Evolutionary conservation across 2,113 vertebrate species (phyloP).

Genomic region (Oreochromis aureus): DNA sequence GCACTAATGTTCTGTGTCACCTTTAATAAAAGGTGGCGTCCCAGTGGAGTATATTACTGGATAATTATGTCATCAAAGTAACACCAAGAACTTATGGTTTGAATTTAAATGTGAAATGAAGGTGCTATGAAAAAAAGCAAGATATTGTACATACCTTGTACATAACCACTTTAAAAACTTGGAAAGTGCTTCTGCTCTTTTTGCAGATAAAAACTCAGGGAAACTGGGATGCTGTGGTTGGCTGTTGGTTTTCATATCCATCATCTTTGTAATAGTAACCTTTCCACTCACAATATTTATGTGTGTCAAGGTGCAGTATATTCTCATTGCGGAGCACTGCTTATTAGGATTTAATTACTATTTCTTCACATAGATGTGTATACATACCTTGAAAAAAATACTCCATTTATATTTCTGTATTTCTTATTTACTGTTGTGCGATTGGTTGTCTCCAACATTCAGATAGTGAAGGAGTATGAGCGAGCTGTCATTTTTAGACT

Average conservation of each 20-base stretch:
- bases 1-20: not conserved
- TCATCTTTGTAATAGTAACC: constrained; percentile 71
- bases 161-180: not conserved
- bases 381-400: not conserved
- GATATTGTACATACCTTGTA: not conserved
- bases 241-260: constrained; percentile 75
- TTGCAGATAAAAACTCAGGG: constrained; percentile 61
- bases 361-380: not conserved
- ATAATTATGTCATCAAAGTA: not conserved
- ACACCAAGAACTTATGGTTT: not conserved
- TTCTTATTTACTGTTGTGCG: not conserved
- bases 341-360: not conserved
- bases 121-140: not conserved
- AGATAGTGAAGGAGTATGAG: constrained; percentile 88
- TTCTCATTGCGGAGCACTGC: not conserved
- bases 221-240: constrained; percentile 77
- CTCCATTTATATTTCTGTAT: not conserved
- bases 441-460: not conserved
- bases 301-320: constrained; percentile 80
- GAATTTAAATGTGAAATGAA: not conserved
- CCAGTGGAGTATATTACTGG: not conserved
- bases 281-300: constrained; percentile 81
- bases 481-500: constrained; percentile 84
- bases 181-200: not conserved
- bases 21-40: not conserved